A percentile compares a stretch with the other conserved stretches of the same genome.
phyloP scores from a whole-genome alignment of 2,797 vertebrate genomes.

The Sebastes miniatus region DNA sequence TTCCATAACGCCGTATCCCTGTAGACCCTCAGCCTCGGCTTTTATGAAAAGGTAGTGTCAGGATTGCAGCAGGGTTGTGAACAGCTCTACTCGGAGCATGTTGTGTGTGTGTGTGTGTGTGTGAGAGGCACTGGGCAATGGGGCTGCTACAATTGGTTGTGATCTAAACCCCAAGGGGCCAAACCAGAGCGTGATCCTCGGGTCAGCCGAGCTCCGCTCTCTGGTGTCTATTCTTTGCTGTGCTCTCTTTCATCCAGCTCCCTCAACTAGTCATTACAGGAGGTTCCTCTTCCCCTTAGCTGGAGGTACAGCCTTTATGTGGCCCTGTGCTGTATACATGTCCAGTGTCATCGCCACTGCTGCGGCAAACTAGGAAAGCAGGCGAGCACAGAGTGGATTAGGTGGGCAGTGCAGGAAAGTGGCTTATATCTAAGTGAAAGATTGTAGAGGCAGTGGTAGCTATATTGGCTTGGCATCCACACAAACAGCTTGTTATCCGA shows the following conservation, averaged over 20 bases:
- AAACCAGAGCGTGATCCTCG: constrained; percentile 64
- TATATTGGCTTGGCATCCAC: constrained; percentile 10
- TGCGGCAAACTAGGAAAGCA: constrained; percentile 13
- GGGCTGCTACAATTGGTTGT: constrained; percentile 71
- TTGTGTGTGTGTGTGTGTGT: background rate
- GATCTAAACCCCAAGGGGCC: constrained; percentile 72
- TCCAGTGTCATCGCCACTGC: constrained; percentile 28
- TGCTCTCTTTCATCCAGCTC: constrained; percentile 63
- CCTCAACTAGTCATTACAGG: constrained; percentile 72
- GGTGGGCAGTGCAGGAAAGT: constrained; percentile 30
- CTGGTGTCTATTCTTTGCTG: constrained; percentile 52
- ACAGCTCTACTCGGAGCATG: constrained; percentile 34
- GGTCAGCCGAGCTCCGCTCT: constrained; percentile 52
- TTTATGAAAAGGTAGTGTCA: constrained; percentile 5
- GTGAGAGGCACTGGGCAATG: constrained; percentile 29
- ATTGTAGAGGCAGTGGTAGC: constrained; percentile 10
- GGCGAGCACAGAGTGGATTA: constrained; percentile 48
- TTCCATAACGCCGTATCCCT: constrained; percentile 6
- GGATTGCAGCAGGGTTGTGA: constrained; percentile 25
- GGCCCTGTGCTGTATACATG: constrained; percentile 36
- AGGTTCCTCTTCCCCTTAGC: constrained; percentile 53
- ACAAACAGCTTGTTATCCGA: constrained; percentile 23
- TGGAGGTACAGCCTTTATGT: constrained; percentile 48
- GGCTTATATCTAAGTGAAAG: constrained; percentile 39
- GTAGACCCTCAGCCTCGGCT: constrained; percentile 11